Conservation (phyloP, 2,113 vertebrate species). For the Ceratotherium simum region DNA sequence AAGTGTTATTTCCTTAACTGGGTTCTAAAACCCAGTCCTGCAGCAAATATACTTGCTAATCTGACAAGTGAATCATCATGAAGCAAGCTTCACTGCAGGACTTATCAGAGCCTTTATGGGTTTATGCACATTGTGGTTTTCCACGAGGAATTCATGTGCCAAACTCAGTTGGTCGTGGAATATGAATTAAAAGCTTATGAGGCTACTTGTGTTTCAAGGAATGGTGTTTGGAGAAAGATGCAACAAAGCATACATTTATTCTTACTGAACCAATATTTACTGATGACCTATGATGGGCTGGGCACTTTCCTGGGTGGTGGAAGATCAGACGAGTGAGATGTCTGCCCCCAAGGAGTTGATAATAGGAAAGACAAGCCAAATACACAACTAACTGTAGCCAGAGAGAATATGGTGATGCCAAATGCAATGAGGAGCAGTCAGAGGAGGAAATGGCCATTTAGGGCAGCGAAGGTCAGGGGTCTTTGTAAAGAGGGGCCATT, state of each 20-base stretch:
- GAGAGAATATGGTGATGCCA: rapidly evolving
- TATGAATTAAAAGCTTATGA: not conserved
- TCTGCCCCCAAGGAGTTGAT: not conserved
- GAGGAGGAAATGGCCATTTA: not conserved
- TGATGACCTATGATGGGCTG: not conserved
- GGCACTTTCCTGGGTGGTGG: not conserved
- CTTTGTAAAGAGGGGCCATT: not conserved
- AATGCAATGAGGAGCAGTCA: not conserved
- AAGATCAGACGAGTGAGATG: not conserved
- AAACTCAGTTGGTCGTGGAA: not conserved
- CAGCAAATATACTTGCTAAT: not conserved
- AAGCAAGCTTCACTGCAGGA: not conserved
- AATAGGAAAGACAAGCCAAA: not conserved
- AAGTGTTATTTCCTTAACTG: not conserved
- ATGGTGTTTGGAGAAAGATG: not conserved
- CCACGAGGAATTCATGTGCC: not conserved
- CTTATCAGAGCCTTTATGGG: not conserved
- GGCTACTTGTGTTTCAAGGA: not conserved
- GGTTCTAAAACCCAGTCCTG: not conserved
- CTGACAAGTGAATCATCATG: not conserved
- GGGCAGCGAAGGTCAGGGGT: not conserved
- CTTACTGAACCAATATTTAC: not conserved
- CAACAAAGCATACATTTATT: not conserved
- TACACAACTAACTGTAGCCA: too few species aligned
- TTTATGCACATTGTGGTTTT: not conserved